Evolutionary conservation across 2,888 invertebrate species (phyloP).

Genomic region (Pharmacophagus antenor): DNA sequence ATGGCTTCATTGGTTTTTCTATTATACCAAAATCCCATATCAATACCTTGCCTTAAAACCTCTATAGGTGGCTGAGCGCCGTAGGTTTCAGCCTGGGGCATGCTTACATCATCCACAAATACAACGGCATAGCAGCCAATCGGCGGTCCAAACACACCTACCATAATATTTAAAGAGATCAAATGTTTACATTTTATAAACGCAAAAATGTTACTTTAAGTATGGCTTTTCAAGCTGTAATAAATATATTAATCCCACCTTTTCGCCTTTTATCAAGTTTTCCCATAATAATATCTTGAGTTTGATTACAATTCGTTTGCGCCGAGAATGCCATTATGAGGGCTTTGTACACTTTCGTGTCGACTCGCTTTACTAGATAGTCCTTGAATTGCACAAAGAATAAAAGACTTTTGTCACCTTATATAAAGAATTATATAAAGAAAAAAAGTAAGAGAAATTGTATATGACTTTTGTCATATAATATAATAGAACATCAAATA

Average conservation of each 20-base stretch:
- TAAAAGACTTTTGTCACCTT: too few species aligned
- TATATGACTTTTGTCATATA: neutral
- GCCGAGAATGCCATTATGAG: slow-evolving; percentile 95
- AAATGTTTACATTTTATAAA: neutral
- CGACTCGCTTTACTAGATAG: slow-evolving; percentile 89
- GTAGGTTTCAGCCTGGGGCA: slow-evolving; percentile 94
- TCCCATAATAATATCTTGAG: slow-evolving; percentile 96
- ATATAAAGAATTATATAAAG: too few species aligned
- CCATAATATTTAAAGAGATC: neutral
- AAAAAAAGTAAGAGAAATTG: too few species aligned
- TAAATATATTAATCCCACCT: slow-evolving; percentile 68
- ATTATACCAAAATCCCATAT: slow-evolving; percentile 95
- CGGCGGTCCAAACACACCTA: slow-evolving; percentile 94
- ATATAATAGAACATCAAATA: slow-evolving; percentile 25
- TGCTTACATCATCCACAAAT: slow-evolving; percentile 97
- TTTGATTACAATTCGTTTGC: slow-evolving; percentile 95
- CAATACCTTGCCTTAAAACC: slow-evolving; percentile 92
- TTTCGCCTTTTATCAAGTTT: slow-evolving; percentile 95
- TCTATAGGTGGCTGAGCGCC: slow-evolving; percentile 98
- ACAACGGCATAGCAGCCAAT: slow-evolving; percentile 93
- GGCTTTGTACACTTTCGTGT: slow-evolving; percentile 89
- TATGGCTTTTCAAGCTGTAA: too few species aligned
- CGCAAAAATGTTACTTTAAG: neutral
- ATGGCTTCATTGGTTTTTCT: slow-evolving; percentile 88
- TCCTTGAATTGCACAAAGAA: slow-evolving; percentile 73